phyloP scores from a whole-genome alignment of 64 coral and sea anemone genomes.

The Actinia tenebrosa region DNA sequence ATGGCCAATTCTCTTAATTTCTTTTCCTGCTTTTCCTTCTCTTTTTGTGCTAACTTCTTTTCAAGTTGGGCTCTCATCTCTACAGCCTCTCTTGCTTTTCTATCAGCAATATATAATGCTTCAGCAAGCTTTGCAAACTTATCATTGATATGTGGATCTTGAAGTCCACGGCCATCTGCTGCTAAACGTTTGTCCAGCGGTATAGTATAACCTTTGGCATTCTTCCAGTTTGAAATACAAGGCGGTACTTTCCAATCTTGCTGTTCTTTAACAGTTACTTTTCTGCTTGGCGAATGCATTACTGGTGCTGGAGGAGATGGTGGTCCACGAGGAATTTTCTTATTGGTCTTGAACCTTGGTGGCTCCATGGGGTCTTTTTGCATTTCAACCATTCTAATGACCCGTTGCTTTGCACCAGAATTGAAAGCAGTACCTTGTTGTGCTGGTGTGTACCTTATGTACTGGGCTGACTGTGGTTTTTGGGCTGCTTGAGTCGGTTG shows the following conservation, averaged over 20 bases:
- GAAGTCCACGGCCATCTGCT: conserved; percentile 90
- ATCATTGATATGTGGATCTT: conserved; percentile 98
- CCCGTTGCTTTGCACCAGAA: conserved; percentile 93
- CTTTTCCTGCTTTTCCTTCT: conserved; percentile 95
- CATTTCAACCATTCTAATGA: conserved; percentile 94
- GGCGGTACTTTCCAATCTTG: conserved; percentile 99
- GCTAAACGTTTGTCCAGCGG: conserved; percentile 94
- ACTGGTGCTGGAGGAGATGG: conserved; percentile 96
- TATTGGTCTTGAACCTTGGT: conserved; percentile 99
- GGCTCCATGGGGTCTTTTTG: conserved; percentile 99
- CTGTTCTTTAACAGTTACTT: conserved; percentile 99
- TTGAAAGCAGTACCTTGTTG: conserved; percentile 94
- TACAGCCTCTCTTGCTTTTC: conserved; percentile 96
- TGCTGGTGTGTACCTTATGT: conserved; percentile 93
- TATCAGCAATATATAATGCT: conserved; percentile 96
- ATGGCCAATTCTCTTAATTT: conserved; percentile 73
- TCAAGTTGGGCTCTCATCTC: conserved; percentile 86
- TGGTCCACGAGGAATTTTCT: conserved; percentile 93
- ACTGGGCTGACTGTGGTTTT: conserved; percentile 81
- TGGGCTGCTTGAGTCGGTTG: conserved; percentile 87
- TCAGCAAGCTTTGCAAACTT: conserved; percentile 99
- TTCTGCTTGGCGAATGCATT: conserved; percentile 97
- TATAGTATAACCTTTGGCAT: conserved; percentile 99
- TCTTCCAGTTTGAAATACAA: conserved; percentile 99
- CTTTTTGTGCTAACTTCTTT: conserved; percentile 90